phyloP scores from a whole-genome alignment of 2,888 invertebrate species.

The Caenorhabditis angaria region DNA sequence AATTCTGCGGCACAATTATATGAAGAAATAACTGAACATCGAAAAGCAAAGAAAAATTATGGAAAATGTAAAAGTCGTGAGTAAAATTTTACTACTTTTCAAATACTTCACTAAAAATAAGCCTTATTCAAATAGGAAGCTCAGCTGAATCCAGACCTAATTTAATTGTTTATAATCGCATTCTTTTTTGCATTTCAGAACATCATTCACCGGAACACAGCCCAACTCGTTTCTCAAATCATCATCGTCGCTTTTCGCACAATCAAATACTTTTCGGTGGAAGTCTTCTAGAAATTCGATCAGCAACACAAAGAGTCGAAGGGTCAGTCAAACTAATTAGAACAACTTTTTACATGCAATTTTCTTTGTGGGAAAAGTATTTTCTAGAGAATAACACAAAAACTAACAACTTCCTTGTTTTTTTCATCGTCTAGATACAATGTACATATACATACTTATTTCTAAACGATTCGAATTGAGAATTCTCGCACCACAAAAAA shows the following conservation, averaged over 20 bases:
- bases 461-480: too few relatives aligned
- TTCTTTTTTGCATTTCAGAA: slow-evolving; percentile 15
- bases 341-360: too few relatives aligned
- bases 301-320: not conserved
- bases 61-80: slow-evolving; percentile 28
- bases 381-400: too few relatives aligned
- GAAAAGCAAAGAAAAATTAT: not conserved
- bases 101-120: not conserved
- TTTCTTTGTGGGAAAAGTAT: too few relatives aligned
- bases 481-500: too few relatives aligned
- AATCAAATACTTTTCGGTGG: slow-evolving; percentile 26
- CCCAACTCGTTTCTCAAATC: slow-evolving; percentile 6
- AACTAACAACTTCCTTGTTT: too few relatives aligned
- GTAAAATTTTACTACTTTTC: slow-evolving; percentile 2
- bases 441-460: too few relatives aligned
- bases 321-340: slow-evolving; percentile 14
- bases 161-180: not conserved
- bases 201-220: slow-evolving; percentile 36
- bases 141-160: too few relatives aligned
- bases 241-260: slow-evolving; percentile 24
- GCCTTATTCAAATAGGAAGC: too few relatives aligned
- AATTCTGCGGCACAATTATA: slow-evolving; percentile 35
- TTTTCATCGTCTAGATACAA: too few relatives aligned
- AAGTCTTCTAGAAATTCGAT: slow-evolving; percentile 9
- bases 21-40: slow-evolving; percentile 18